Conservation (phyloP, 2,113 vertebrate genomes). For the Cottus gobio region DNA sequence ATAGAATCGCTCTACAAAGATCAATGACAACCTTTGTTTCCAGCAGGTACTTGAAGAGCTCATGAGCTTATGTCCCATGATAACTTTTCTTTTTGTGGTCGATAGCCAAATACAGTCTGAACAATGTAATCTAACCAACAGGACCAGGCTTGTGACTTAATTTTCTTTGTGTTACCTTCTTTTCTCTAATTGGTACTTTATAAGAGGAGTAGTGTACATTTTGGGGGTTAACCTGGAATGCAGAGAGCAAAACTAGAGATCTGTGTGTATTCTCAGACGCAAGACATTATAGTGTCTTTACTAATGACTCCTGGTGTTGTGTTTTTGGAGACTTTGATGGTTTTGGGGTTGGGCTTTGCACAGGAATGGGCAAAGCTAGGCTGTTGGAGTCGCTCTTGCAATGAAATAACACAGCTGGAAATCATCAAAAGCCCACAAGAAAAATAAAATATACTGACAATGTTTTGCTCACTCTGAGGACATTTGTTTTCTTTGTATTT, state of each 20-base stretch:
- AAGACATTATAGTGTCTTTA: neutral
- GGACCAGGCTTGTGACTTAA: neutral
- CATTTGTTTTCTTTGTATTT: neutral
- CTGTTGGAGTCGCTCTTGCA: conserved; percentile 5
- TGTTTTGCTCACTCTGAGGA: neutral
- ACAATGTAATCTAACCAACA: neutral
- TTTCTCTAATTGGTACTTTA: neutral
- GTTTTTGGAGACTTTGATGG: conserved; percentile 3
- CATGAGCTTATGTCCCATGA: neutral
- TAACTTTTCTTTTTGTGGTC: neutral
- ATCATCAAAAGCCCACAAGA: neutral
- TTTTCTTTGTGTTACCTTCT: neutral
- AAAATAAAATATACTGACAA: neutral
- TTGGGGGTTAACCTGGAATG: neutral
- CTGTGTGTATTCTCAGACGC: neutral
- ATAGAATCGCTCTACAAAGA: neutral
- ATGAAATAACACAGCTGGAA: conserved; percentile 36
- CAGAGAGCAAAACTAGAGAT: neutral
- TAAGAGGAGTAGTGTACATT: neutral
- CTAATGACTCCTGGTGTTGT: neutral
- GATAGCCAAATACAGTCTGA: neutral
- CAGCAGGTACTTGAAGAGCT: neutral
- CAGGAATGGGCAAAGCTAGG: conserved; percentile 16
- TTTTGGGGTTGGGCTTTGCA: conserved; percentile 5
- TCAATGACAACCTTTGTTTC: neutral